phyloP scores from a whole-genome alignment of 2,888 invertebrate species.

The Pseudanteris insignis region DNA sequence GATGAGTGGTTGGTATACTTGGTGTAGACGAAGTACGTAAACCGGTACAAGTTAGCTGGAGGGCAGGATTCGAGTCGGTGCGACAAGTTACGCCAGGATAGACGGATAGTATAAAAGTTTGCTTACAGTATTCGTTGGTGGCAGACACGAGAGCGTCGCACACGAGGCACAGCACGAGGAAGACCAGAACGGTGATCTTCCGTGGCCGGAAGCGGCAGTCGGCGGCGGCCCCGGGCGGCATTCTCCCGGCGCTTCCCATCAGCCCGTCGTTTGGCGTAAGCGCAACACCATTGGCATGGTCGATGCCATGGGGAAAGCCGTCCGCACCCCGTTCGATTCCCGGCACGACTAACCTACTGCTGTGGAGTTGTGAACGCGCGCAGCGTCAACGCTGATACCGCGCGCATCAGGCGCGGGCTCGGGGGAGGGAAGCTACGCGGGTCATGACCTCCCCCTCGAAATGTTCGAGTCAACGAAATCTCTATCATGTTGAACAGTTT shows the following conservation, averaged over 20 bases:
- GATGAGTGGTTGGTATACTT: no score
- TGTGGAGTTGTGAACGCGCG: conserved; percentile 26
- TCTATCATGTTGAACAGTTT: no score
- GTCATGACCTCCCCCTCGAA: no score
- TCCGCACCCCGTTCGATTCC: conserved; percentile 45
- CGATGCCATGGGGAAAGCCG: conserved; percentile 17
- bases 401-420: conserved; percentile 38
- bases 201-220: conserved; percentile 41
- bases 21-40: no score
- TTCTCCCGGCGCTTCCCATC: conserved; percentile 17
- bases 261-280: background rate
- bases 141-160: background rate
- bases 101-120: no score
- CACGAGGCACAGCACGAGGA: background rate
- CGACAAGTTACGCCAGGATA: no score
- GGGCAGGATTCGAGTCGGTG: no score
- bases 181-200: no score
- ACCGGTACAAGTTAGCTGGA: no score
- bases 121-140: background rate
- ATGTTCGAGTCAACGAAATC: no score
- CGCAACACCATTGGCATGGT: conserved; percentile 28
- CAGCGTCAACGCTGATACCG: conserved; percentile 3
- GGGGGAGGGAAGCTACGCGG: no score
- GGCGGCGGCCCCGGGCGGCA: conserved; percentile 39
- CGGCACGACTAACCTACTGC: conserved; percentile 43